These are phyloP conservation scores for Rhinopomastus cyanomelas DNA, from an alignment of 2,113 vertebrate genomes.

Conservation along the genomic window DNA sequence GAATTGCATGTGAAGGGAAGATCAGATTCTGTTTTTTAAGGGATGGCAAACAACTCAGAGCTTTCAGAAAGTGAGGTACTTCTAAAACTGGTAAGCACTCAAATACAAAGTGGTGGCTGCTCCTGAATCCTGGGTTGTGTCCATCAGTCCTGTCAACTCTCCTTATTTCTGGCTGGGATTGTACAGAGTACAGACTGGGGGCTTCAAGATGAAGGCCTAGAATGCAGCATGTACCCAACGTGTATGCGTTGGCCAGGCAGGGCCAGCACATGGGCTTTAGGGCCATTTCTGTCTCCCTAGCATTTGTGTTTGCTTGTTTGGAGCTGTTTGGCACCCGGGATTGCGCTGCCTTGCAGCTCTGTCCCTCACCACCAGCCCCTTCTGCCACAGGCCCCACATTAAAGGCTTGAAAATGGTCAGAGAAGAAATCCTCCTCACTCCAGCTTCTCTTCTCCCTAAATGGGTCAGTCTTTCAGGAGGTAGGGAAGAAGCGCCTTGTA, in stretches of 20 bases:
- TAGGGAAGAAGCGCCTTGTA: not conserved
- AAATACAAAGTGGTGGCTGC: not conserved
- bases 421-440: not conserved
- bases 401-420: not conserved
- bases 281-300: not conserved
- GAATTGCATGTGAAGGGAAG: not conserved
- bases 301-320: not conserved
- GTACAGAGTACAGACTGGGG: not conserved
- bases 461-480: not conserved
- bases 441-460: not conserved
- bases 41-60: not conserved
- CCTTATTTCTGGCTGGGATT: not conserved
- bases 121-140: not conserved
- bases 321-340: rapidly evolving
- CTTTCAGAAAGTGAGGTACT: not conserved
- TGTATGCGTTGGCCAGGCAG: not conserved
- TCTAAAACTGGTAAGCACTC: not conserved
- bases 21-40: not conserved
- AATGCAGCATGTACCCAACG: not conserved
- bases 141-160: not conserved
- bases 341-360: not conserved
- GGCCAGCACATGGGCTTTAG: not conserved
- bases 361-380: not conserved
- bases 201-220: not conserved
- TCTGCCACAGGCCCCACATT: not conserved